Evolutionary conservation across 2,113 vertebrate species (phyloP).

Genomic region (Paradoxurus hermaphroditus): DNA sequence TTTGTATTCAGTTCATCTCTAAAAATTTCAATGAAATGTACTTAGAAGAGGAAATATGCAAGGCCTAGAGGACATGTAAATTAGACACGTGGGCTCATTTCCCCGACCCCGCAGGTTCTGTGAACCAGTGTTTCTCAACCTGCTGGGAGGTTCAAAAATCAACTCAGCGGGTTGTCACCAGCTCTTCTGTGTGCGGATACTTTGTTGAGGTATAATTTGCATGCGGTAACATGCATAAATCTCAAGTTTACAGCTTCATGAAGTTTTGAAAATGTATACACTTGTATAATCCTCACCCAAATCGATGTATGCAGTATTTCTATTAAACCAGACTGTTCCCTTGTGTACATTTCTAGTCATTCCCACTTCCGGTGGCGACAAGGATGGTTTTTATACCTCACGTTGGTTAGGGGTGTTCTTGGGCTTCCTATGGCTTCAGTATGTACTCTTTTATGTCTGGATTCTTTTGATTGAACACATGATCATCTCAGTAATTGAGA

Average conservation of each 20-base stretch:
- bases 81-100: neutral
- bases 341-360: neutral
- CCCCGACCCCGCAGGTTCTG: neutral
- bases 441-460: neutral
- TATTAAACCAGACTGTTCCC: neutral
- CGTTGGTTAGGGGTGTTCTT: neutral
- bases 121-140: neutral
- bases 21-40: neutral
- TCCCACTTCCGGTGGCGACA: neutral
- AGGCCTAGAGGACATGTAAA: neutral
- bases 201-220: neutral
- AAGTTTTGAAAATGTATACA: constrained; percentile 20
- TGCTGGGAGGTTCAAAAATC: neutral
- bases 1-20: neutral
- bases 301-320: neutral
- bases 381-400: neutral
- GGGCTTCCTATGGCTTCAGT: neutral
- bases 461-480: neutral
- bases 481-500: neutral
- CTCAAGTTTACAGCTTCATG: neutral
- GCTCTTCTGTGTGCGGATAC: neutral
- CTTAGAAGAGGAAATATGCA: neutral
- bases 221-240: neutral
- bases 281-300: neutral
- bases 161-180: neutral